phyloP scores from a whole-genome alignment of 2,797 vertebrate species.

The Dallia pectoralis region DNA sequence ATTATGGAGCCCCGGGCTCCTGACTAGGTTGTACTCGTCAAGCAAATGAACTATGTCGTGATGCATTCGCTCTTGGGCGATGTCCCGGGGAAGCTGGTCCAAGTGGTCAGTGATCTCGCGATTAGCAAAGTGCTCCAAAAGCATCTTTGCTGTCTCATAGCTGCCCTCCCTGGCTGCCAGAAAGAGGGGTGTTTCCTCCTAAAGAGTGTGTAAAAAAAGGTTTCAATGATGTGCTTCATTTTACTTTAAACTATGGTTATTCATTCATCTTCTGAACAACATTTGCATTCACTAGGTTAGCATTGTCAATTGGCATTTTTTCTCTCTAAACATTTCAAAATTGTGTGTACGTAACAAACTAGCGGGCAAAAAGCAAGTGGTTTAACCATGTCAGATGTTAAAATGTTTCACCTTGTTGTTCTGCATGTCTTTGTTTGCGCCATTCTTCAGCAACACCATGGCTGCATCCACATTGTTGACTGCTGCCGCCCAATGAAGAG shows the following conservation, averaged over 20 bases:
- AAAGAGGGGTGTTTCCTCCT: constrained; percentile 98
- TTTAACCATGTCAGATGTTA: not conserved
- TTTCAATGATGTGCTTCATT: not conserved
- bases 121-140: constrained; percentile 95
- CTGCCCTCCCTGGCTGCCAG: constrained; percentile 96
- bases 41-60: constrained; percentile 94
- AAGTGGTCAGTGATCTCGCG: constrained; percentile 98
- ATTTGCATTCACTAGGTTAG: not conserved
- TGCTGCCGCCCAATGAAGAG: constrained; percentile 96
- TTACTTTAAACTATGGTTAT: not conserved
- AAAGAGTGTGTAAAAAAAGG: not conserved
- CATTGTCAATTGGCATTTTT: not conserved
- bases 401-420: constrained; percentile 86
- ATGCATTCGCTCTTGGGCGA: constrained; percentile 97
- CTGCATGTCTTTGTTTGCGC: constrained; percentile 99
- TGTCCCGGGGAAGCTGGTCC: constrained; percentile 93
- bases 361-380: not conserved
- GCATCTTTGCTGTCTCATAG: constrained; percentile 92
- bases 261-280: not conserved
- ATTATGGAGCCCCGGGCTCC: constrained; percentile 87
- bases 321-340: not conserved
- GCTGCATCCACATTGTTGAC: constrained; percentile 97
- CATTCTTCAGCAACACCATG: constrained; percentile 88
- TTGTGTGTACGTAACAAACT: not conserved
- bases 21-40: constrained; percentile 92